A percentile compares a stretch with the other conserved stretches of the same genome.
These are phyloP conservation scores for Mya arenaria DNA, from an alignment of 1,140 invertebrate genomes.

Conservation along the genomic window DNA sequence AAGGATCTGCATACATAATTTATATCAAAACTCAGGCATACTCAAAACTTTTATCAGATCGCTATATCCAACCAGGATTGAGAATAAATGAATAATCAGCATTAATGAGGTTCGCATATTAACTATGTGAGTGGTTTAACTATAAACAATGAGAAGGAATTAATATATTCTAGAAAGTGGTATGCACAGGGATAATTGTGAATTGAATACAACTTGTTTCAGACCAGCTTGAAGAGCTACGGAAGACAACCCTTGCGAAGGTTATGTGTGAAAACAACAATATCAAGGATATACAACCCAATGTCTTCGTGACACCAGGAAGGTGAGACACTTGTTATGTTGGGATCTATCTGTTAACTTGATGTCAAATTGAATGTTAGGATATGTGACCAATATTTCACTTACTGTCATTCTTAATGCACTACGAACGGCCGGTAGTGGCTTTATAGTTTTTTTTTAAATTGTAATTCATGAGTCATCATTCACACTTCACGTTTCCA, in stretches of 20 bases:
- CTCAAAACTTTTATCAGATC: neutral
- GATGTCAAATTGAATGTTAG: too few species aligned
- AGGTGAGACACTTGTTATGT: too few species aligned
- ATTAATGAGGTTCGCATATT: neutral
- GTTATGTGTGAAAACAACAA: slow-evolving; percentile 59
- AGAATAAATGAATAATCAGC: neutral
- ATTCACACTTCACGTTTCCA: too few species aligned
- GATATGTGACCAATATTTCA: too few species aligned
- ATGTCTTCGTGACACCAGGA: slow-evolving; percentile 48
- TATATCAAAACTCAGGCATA: neutral
- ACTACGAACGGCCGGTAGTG: too few species aligned
- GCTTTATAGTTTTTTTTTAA: too few species aligned
- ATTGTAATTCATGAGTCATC: too few species aligned
- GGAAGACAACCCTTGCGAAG: slow-evolving; percentile 56
- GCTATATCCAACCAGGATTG: neutral
- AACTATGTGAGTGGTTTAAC: neutral
- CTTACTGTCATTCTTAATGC: too few species aligned
- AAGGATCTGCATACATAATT: too few species aligned
- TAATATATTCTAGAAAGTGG: neutral
- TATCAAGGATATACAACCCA: slow-evolving; percentile 44
- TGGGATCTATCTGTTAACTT: too few species aligned
- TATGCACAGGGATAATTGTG: neutral
- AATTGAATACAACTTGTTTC: neutral
- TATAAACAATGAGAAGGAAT: neutral
- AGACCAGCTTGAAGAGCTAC: slow-evolving; percentile 64